Evolutionary conservation across 2,888 invertebrate species (phyloP).

Genomic region (Stenolophus ochropezus): DNA sequence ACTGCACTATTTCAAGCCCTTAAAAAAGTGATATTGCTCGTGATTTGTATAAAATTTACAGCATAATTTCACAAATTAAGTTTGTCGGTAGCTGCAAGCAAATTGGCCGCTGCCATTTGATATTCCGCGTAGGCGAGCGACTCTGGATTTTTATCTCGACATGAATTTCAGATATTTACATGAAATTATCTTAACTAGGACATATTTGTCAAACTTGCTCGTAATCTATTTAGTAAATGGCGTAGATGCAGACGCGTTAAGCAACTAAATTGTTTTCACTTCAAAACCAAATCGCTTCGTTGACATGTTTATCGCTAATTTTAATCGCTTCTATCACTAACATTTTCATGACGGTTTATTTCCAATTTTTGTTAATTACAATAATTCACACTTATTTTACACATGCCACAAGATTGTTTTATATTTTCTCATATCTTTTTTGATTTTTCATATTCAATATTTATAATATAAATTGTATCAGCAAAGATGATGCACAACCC

Average conservation of each 20-base stretch:
- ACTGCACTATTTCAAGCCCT: slow-evolving; percentile 35
- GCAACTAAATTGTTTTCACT: slow-evolving; percentile 27
- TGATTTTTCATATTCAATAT: too few species aligned
- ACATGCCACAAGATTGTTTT: too few species aligned
- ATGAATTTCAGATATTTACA: slow-evolving; percentile 42
- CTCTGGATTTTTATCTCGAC: slow-evolving; percentile 41
- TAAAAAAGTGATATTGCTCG: slow-evolving; percentile 25
- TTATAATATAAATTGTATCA: too few species aligned
- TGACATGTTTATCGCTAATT: neutral
- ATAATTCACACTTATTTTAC: neutral
- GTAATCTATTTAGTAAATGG: slow-evolving; percentile 36
- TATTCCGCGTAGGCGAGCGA: slow-evolving; percentile 34
- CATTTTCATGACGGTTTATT: neutral
- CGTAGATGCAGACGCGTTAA: slow-evolving; percentile 20
- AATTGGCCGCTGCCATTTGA: slow-evolving; percentile 38
- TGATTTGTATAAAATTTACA: slow-evolving; percentile 50
- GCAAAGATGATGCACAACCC: too few species aligned
- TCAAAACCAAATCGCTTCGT: neutral
- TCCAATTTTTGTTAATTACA: neutral
- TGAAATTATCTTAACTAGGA: slow-evolving; percentile 49
- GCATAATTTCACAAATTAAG: slow-evolving; percentile 51
- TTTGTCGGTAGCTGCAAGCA: slow-evolving; percentile 44
- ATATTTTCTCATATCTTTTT: too few species aligned
- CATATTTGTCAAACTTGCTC: slow-evolving; percentile 40
- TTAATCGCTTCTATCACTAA: neutral